These are phyloP conservation scores for Tryphoninae sp. DNA, from an alignment of 2,888 invertebrate genomes.

Conservation along the genomic window DNA sequence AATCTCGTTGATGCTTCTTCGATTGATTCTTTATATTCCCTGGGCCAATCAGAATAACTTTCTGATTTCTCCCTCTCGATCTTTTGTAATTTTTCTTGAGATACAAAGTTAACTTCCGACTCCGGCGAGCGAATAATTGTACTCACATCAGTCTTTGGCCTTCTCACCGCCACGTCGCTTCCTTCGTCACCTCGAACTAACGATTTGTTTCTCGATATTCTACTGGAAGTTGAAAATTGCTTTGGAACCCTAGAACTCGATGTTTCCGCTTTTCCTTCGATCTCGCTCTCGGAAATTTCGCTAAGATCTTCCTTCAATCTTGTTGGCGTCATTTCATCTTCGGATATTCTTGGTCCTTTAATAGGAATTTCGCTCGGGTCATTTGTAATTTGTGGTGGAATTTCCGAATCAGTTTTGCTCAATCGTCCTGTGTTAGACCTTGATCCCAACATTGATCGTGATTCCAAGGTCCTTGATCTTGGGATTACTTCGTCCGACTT, in stretches of 20 bases:
- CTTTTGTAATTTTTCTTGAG: neutral
- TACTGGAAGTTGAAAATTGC: conserved; percentile 3
- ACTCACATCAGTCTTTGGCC: neutral
- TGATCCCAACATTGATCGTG: neutral
- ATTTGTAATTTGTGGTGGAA: conserved; percentile 15
- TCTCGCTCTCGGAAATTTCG: neutral
- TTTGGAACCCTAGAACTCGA: neutral
- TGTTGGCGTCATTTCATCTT: neutral
- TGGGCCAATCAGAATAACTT: neutral
- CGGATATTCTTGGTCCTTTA: neutral
- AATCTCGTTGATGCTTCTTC: neutral
- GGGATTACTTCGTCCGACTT: neutral
- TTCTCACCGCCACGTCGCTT: neutral
- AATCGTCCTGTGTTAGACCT: conserved; percentile 26
- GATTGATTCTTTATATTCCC: neutral
- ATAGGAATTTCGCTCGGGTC: neutral
- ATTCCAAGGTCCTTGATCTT: neutral
- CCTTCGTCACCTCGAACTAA: conserved; percentile 12
- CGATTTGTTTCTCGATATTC: conserved; percentile 20
- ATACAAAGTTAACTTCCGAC: neutral
- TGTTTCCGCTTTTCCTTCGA: conserved; percentile 11
- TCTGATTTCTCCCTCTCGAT: conserved; percentile 6
- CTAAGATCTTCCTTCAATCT: neutral
- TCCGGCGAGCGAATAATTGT: conserved; percentile 4
- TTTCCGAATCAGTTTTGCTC: conserved; percentile 15